A percentile compares a stretch with the other conserved stretches of the same genome.
Evolutionary conservation across 1,140 invertebrate genomes (phyloP).

Genomic region (Pogonomyrmex barbatus): DNA sequence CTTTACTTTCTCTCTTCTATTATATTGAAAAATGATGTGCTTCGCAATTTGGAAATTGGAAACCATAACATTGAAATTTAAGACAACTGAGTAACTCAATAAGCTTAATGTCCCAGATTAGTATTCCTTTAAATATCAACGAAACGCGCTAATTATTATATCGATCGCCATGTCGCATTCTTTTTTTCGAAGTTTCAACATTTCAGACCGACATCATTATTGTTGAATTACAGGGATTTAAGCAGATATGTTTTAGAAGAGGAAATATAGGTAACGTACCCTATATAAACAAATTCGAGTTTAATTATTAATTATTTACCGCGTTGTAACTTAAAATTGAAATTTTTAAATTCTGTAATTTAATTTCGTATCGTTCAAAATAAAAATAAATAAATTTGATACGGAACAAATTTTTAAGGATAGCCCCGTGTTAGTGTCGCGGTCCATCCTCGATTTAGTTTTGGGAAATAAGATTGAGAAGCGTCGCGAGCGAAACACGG

Average conservation of each 20-base stretch:
- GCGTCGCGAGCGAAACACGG: not conserved
- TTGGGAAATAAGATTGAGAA: not conserved
- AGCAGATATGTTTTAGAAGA: not conserved
- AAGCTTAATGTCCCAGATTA: not conserved
- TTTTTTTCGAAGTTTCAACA: not conserved
- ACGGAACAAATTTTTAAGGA: not conserved
- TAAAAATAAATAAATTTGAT: not conserved
- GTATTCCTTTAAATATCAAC: conserved; percentile 19
- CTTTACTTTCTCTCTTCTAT: conserved; percentile 16
- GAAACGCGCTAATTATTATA: not conserved
- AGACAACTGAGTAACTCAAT: conserved; percentile 13
- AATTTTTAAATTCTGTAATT: not conserved
- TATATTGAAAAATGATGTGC: not conserved
- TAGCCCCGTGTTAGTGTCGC: not conserved
- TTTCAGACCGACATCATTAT: not conserved
- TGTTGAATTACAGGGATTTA: not conserved
- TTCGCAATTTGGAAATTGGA: conserved; percentile 15
- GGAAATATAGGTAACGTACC: not conserved
- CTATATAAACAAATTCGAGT: not conserved
- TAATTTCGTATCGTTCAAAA: not conserved
- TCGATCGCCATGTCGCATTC: not conserved
- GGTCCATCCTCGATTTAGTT: not conserved
- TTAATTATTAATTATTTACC: not conserved
- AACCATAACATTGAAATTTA: conserved; percentile 7
- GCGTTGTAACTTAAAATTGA: not conserved